Base-by-base conservation (phyloP, 2,888 invertebrate species). In the Andrena chrysosceles region DNA sequence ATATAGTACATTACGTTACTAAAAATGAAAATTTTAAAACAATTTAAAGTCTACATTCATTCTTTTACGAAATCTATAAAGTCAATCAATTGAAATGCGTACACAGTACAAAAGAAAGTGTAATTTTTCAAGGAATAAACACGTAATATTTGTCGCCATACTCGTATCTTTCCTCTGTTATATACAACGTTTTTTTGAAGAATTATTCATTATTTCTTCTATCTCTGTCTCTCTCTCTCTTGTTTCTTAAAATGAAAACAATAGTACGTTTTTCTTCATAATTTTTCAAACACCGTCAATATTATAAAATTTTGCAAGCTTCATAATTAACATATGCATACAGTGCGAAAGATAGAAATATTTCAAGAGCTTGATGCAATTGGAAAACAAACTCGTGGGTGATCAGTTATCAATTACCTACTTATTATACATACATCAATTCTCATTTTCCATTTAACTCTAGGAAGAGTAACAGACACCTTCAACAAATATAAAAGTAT, bases 21-120 rank as follows among this genome's bases (percentile, higher is more conserved):
- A 88, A 83, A 72, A 83, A 54, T 81, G 83, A 83, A 78, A 78
- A 42, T 77, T 86, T 89, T 82, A 84, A 85, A 86, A 81, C 79
- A 87, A 75, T 90, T 89, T 84, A 83, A 91, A 88, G 86, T 85
- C 85, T 90, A 89, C 80, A 86, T 85, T 84, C 69, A 88, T 66
- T 83, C 79, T 79, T 88, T 85, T 76, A 78, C 54, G 64, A 82
- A 80, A 67, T 42, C 52, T 63, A 68, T 76, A 80, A 74, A 82
- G 77, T 63, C 69, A 72, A 71, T 72, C 20, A 42, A 52, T 75
- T 72, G 71, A 68, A 60, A 71, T 78, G 69, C 66, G 81, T 64
- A 66, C 72, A 73, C n/a, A 49, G 60, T 74, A 69, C 69, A 5
- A 29, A 69, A 29, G 48, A 66, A 48, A 20, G 42, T 26, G 33